Base-by-base conservation (phyloP, 2,797 vertebrate genomes). In the Percopsis omiscomaycus region DNA sequence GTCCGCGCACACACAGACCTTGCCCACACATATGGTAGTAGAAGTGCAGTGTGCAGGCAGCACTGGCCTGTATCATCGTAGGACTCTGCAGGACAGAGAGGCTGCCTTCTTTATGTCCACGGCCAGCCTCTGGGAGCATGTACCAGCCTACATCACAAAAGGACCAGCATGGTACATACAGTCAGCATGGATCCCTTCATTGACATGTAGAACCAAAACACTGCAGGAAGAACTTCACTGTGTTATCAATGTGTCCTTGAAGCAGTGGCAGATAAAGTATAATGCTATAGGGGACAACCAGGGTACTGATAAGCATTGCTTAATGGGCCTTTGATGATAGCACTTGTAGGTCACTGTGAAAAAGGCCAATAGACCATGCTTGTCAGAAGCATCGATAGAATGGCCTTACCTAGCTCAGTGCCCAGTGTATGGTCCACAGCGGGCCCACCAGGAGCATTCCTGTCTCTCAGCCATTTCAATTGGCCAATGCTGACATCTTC, bases 11-110 rank as follows among this genome's bases (percentile, higher is more conserved):
- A 30, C 8, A 42, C 87, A 50, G 80, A 94, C 91, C 90, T 0
- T 85, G 74, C 72, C 91, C 89, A 61, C 78, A 77, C 81, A 91
- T 88, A 74, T 89, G 91, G 82, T 91, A 91, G 75, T 90, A 89
- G 77, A 93, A 93, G 59, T 88, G 84, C 1, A 93, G 70, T 8
- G 80, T 84, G 78, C 92, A 93, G 57, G 71, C 74, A 48, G 78
- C 3, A 55, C 89, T 88, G 77, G 90, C 76, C 62, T 92, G 79
- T 61, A 60, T 78, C 89, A 92, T 90, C 50, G 22, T 44, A 5
- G 85, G 84, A 82, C 92, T 91, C 69, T 87, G 85, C 30, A 93
- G 27, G 4, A 71, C 66, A 46, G 92, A 91, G 46, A 88, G 84
- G 61, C 83, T 90, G 42, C 89, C 80, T n/a, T 78, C 52, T 0